A percentile compares a stretch with the other conserved stretches of the same genome.
These are phyloP conservation scores for Aleiodes sp. DNA, from an alignment of 1,140 invertebrate genomes.

Conservation along the genomic window DNA sequence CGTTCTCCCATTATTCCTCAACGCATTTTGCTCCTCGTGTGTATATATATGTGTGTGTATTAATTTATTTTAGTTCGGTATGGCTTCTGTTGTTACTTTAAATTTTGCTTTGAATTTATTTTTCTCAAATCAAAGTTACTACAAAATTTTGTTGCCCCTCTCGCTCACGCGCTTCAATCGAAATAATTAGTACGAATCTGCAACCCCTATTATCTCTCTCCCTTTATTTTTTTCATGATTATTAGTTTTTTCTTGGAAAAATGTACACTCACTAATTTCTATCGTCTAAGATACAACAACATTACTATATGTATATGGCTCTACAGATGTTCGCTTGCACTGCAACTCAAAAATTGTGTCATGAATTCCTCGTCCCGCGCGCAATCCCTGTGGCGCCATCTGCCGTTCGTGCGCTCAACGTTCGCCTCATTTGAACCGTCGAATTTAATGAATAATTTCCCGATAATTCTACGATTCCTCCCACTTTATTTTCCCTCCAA, in stretches of 20 bases:
- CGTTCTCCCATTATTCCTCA: conserved; percentile 40
- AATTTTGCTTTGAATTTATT: conserved; percentile 32
- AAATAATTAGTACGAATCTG: conserved; percentile 48
- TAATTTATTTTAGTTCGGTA: conserved; percentile 23
- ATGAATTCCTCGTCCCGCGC: conserved; percentile 43
- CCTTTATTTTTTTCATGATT: no score
- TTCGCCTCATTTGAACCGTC: no score
- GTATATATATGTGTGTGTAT: conserved; percentile 28
- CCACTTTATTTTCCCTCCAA: neutral
- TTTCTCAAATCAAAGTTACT: conserved; percentile 26
- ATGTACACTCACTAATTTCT: conserved; percentile 58
- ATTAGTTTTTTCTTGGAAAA: no score
- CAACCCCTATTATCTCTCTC: conserved; percentile 47
- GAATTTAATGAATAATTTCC: no score
- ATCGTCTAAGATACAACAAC: conserved; percentile 65
- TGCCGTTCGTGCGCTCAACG: no score
- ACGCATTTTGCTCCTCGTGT: conserved; percentile 31
- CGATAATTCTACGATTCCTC: neutral
- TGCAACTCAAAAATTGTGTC: conserved; percentile 67
- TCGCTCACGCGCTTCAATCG: conserved; percentile 37
- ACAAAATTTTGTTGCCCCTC: no score
- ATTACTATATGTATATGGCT: conserved; percentile 68
- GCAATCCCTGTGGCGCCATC: conserved; percentile 31
- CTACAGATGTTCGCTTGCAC: conserved; percentile 68
- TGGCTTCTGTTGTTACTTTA: conserved; percentile 3